phyloP scores from a whole-genome alignment of 2,113 vertebrate species.

The Pholis gunnellus region DNA sequence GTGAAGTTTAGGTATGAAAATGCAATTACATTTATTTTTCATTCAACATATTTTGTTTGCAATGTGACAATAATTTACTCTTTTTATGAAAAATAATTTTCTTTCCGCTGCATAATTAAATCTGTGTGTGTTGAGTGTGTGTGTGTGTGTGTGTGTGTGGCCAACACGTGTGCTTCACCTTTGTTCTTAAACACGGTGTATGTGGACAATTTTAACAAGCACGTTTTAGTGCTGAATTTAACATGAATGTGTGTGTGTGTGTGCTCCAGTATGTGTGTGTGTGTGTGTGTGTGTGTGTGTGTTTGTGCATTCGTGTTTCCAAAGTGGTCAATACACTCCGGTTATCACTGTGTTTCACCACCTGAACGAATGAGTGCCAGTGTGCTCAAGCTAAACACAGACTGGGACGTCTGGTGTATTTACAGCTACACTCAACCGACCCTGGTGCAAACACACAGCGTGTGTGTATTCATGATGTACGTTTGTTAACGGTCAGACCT shows the following conservation, averaged over 20 bases:
- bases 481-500: background rate
- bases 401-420: slow-evolving; percentile 20
- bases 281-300: background rate
- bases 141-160: slow-evolving; percentile 11
- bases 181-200: slow-evolving; percentile 15
- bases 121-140: background rate
- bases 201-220: background rate
- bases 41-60: background rate
- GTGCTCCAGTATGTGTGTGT: background rate
- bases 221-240: background rate
- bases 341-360: slow-evolving; percentile 37
- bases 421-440: slow-evolving; percentile 26
- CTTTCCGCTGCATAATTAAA: background rate
- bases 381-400: slow-evolving; percentile 30
- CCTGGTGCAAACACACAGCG: slow-evolving; percentile 33
- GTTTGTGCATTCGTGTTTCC: background rate
- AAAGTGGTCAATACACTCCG: slow-evolving; percentile 19
- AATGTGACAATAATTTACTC: background rate
- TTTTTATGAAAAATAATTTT: background rate
- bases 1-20: background rate
- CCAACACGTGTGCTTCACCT: slow-evolving; percentile 13
- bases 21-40: background rate
- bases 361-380: slow-evolving; percentile 35
- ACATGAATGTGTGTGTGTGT: background rate
- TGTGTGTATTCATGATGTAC: background rate